phyloP scores from a whole-genome alignment of 2,888 invertebrate genomes.

The Melieria omissa region DNA sequence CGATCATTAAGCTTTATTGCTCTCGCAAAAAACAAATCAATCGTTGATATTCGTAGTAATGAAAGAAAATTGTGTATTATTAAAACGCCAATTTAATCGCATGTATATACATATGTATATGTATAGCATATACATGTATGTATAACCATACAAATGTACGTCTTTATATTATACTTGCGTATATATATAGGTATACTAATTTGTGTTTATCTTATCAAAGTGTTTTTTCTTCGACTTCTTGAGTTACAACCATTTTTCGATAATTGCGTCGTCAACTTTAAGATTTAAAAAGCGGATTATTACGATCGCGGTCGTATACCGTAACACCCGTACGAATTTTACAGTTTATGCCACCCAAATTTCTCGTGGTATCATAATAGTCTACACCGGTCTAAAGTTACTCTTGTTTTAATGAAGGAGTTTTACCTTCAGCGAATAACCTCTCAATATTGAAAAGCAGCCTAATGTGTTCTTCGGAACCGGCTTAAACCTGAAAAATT shows the following conservation, averaged over 20 bases:
- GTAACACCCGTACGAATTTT: no score
- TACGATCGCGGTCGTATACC: neutral
- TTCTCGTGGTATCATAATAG: no score
- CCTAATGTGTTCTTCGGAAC: no score
- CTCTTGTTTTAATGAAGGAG: no score
- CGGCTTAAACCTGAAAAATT: no score
- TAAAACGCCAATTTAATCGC: neutral
- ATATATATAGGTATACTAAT: constrained; percentile 6
- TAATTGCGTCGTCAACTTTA: constrained; percentile 33
- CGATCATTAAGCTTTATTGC: constrained; percentile 34
- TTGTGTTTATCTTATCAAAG: constrained; percentile 39
- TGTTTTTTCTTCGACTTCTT: neutral
- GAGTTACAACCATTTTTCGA: constrained; percentile 23
- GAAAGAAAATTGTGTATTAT: constrained; percentile 8
- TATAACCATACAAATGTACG: constrained; percentile 8
- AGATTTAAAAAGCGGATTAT: constrained; percentile 28
- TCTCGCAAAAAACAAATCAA: neutral
- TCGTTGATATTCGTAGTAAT: constrained; percentile 4
- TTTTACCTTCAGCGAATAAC: no score
- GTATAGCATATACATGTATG: constrained; percentile 15
- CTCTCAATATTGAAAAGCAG: no score
- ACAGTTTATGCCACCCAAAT: no score
- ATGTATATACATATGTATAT: constrained; percentile 10
- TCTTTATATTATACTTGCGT: neutral
- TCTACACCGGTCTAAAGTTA: no score